Evolutionary conservation across 2,113 vertebrate species (phyloP).

Genomic region (Barbus barbus): DNA sequence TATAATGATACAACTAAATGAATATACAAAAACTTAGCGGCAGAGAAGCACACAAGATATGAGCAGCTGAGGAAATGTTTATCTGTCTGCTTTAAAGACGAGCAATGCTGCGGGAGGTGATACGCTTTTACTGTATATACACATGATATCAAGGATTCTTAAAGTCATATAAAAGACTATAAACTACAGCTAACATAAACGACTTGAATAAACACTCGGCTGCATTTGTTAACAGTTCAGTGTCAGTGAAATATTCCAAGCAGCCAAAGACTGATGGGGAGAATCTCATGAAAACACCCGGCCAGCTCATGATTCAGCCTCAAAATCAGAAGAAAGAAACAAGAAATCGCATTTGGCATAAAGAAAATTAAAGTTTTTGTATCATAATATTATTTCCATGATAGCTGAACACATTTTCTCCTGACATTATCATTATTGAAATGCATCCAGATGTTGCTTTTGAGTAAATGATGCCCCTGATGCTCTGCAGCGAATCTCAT

Average conservation of each 20-base stretch:
- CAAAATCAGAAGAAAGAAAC: neutral
- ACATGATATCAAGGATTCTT: conserved; percentile 2
- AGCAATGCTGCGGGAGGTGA: conserved; percentile 17
- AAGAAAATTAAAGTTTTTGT: neutral
- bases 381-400: neutral
- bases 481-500: neutral
- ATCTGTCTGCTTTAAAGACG: conserved; percentile 44
- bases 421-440: neutral
- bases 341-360: neutral
- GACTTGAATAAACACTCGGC: conserved; percentile 69
- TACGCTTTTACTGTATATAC: conserved; percentile 42
- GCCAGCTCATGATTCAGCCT: neutral
- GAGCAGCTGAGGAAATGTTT: conserved; percentile 35
- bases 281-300: neutral
- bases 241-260: conserved; percentile 70
- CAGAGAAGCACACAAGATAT: neutral
- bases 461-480: neutral
- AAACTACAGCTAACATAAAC: conserved; percentile 60
- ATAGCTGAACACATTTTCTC: neutral
- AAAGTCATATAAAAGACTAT: conserved; percentile 60
- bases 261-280: conserved; percentile 45
- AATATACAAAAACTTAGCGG: conserved; percentile 29
- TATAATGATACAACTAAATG: conserved; percentile 14
- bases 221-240: conserved; percentile 66
- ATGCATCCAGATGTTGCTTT: neutral